Conservation (phyloP, 1,140 invertebrate species). For the Homalodisca vitripennis region DNA sequence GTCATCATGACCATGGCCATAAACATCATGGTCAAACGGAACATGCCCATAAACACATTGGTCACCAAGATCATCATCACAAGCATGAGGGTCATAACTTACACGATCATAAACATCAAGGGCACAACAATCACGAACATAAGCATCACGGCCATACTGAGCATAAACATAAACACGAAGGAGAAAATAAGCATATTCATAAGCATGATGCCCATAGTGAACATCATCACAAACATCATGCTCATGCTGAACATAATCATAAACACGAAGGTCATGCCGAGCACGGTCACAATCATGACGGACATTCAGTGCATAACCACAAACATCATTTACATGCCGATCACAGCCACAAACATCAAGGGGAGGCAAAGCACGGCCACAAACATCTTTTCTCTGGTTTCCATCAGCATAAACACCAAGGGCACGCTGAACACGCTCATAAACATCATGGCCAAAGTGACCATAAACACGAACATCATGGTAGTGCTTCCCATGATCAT, state of each 20-base stretch:
- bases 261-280: conserved; percentile 20
- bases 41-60: conserved; percentile 16
- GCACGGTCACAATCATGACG: conserved; percentile 17
- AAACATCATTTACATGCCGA: conserved; percentile 16
- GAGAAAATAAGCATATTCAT: not conserved
- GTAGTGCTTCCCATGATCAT: conserved; percentile 21
- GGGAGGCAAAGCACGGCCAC: conserved; percentile 11
- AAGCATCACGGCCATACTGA: conserved; percentile 11
- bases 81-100: conserved; percentile 12
- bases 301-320: not conserved
- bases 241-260: not conserved
- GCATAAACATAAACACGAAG: conserved; percentile 17
- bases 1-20: not conserved
- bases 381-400: not conserved
- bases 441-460: conserved; percentile 29
- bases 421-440: conserved; percentile 26
- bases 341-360: conserved; percentile 15
- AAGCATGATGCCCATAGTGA: conserved; percentile 7
- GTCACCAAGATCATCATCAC: conserved; percentile 6
- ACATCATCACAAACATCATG: conserved; percentile 20
- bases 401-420: conserved; percentile 28
- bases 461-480: conserved; percentile 28
- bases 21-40: conserved; percentile 15
- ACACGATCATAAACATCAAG: conserved; percentile 22
- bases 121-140: not conserved